A percentile compares a stretch with the other conserved stretches of the same genome.
phyloP scores from a whole-genome alignment of 2,888 invertebrate genomes.

The Agriopis leucophaearia region DNA sequence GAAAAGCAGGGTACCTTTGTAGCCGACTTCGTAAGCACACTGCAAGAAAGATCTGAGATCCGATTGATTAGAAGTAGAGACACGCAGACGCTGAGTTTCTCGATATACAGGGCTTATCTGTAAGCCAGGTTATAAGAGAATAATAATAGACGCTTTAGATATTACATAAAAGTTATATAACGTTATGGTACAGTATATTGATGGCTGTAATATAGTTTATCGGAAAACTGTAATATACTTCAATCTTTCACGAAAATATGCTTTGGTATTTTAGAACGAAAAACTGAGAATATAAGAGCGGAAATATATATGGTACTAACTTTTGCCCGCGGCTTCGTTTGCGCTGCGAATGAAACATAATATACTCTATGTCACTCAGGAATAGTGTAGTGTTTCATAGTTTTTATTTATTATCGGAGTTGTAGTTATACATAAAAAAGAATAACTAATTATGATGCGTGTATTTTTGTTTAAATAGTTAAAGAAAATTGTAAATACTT shows the following conservation, averaged over 20 bases:
- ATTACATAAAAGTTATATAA: slow-evolving; percentile 6
- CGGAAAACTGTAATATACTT: slow-evolving; percentile 5
- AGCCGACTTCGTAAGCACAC: slow-evolving; percentile 14
- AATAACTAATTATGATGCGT: too few species aligned
- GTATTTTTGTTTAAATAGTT: too few species aligned
- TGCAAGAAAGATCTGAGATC: slow-evolving; percentile 26
- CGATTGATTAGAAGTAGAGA: slow-evolving; percentile 46
- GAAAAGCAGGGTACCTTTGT: neutral
- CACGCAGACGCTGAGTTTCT: slow-evolving; percentile 42
- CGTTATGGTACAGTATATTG: slow-evolving; percentile 15
- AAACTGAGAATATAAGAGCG: too few species aligned
- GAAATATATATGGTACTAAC: too few species aligned
- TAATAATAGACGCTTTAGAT: slow-evolving; percentile 34
- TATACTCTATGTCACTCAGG: too few species aligned
- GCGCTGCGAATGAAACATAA: too few species aligned
- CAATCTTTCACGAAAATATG: neutral
- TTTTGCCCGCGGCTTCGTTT: too few species aligned
- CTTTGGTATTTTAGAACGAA: too few species aligned
- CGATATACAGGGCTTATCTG: slow-evolving; percentile 43
- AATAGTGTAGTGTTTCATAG: too few species aligned
- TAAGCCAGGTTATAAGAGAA: slow-evolving; percentile 43
- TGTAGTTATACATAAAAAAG: too few species aligned
- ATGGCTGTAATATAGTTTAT: slow-evolving; percentile 17
- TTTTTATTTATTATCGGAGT: too few species aligned
- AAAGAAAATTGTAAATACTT: too few species aligned